phyloP scores from a whole-genome alignment of 1,140 invertebrate genomes.

The Diorhabda carinulata region DNA sequence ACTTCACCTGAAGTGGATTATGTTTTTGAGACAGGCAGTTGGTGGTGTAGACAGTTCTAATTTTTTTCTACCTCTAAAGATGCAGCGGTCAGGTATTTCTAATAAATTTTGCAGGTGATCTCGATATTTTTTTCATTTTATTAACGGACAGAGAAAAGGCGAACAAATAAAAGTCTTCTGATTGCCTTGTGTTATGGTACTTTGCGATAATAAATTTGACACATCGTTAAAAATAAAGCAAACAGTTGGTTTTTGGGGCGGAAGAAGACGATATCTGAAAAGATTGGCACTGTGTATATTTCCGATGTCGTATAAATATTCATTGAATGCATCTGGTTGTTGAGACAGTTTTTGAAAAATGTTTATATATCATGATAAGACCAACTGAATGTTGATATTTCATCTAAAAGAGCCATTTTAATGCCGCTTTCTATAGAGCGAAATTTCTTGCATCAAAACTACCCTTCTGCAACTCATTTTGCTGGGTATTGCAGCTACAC shows the following conservation, averaged over 20 bases:
- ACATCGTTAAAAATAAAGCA: slow-evolving; percentile 7
- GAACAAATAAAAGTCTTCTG: slow-evolving; percentile 12
- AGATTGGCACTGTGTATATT: background rate
- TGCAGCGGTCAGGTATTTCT: background rate
- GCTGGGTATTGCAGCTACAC: no score
- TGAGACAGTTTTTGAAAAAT: background rate
- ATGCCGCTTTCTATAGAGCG: no score
- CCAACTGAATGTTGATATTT: no score
- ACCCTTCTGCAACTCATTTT: no score
- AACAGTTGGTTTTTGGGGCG: slow-evolving; percentile 1
- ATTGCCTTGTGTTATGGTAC: slow-evolving; percentile 6
- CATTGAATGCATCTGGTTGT: background rate
- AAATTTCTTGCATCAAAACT: no score
- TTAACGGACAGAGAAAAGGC: background rate
- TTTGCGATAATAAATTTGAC: slow-evolving; percentile 14
- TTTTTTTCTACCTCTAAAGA: background rate
- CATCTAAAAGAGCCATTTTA: no score
- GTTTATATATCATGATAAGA: no score
- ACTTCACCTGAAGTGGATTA: no score
- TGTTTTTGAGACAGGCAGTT: no score
- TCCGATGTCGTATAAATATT: background rate
- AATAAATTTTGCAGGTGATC: slow-evolving; percentile 12
- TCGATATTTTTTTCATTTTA: slow-evolving; percentile 9
- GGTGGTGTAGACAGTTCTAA: no score
- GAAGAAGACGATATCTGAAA: background rate